Percentiles rank a stretch among this genome's conserved stretches.
Conservation (phyloP, 1,140 invertebrate genomes). For the Zaprionus davidi region DNA sequence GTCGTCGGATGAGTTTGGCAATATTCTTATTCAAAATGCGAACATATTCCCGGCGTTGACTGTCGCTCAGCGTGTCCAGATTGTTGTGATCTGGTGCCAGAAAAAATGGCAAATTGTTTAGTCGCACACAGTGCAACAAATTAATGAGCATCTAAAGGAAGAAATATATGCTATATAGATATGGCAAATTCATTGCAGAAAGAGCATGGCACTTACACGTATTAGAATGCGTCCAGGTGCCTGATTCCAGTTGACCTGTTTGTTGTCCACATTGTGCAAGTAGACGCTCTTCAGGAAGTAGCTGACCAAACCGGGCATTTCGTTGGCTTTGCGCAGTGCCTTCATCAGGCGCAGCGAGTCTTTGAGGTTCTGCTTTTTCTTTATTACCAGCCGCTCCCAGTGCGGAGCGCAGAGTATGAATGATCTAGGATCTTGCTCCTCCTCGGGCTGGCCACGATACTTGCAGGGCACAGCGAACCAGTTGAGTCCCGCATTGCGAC, state of each 20-base stretch:
- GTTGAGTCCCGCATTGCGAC: neutral
- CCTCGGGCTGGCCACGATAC: neutral
- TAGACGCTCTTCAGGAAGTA: constrained; percentile 56
- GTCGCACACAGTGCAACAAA: neutral
- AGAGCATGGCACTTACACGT: constrained; percentile 27
- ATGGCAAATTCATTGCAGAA: neutral
- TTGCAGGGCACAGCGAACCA: constrained; percentile 58
- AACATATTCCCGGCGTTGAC: neutral
- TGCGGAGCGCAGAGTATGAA: constrained; percentile 54
- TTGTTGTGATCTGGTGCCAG: constrained; percentile 44
- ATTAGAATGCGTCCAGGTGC: constrained; percentile 49
- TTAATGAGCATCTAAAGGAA: constrained; percentile 16
- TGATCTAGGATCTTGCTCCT: constrained; percentile 26
- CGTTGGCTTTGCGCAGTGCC: constrained; percentile 41
- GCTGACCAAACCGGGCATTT: constrained; percentile 39
- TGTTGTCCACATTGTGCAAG: neutral
- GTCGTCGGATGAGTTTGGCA: neutral
- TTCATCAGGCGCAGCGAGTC: constrained; percentile 57
- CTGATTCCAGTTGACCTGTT: constrained; percentile 27
- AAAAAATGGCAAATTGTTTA: constrained; percentile 42
- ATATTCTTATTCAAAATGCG: neutral
- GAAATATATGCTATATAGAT: neutral
- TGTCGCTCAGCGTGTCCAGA: constrained; percentile 7
- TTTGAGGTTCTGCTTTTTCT: constrained; percentile 53
- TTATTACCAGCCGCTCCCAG: constrained; percentile 50